Base-by-base conservation (phyloP, 2,797 vertebrate genomes). In the Lacerta bilineata region DNA sequence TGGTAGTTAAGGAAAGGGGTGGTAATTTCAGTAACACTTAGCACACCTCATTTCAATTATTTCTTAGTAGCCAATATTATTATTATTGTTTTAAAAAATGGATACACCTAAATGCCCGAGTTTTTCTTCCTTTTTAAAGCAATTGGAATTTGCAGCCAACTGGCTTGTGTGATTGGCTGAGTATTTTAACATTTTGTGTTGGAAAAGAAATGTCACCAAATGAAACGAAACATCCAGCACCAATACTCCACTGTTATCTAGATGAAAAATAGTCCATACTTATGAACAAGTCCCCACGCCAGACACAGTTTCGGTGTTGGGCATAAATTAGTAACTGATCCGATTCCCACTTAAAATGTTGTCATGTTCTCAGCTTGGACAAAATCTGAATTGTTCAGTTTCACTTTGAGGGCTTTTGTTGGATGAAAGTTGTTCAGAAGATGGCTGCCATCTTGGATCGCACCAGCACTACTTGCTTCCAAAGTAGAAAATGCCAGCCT, bases 161-260 rank as follows among this genome's bases (percentile, higher is more conserved):
- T 91, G 85, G 84, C 91, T 80, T 71, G 77, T 83, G 59, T 88
- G 93, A 93, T 84, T 96, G 93, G 93, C 90, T 93, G 90, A 91
- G 88, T 77, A 90, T 86, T 91, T 87, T 91, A 85, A 88, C 0
- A 3, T 90, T 93, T 94, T 85, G 89, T 91, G 90, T 91, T 92
- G 93, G 93, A 95, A 95, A 95, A 94, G 72, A 92, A 93, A 90
- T 88, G 83, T 94, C 83, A 93, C 43, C 90, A 92, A 33, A 88
- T 78, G 84, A 87, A 94, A 93, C 86, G 72, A 90, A 94, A 94
- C 90, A 94, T 92, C 10, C 75, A 94, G 85, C 78, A 91, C 43
- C 1, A 91, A 75, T 91, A 72, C 93, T 95, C 92, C 75, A 85
- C 74, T 95, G 86, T 87, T 66, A 76, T 77, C 69, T 89, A 59